Evolutionary conservation across 2,797 vertebrate genomes (phyloP).

Genomic region (Eulemur rubriventer): DNA sequence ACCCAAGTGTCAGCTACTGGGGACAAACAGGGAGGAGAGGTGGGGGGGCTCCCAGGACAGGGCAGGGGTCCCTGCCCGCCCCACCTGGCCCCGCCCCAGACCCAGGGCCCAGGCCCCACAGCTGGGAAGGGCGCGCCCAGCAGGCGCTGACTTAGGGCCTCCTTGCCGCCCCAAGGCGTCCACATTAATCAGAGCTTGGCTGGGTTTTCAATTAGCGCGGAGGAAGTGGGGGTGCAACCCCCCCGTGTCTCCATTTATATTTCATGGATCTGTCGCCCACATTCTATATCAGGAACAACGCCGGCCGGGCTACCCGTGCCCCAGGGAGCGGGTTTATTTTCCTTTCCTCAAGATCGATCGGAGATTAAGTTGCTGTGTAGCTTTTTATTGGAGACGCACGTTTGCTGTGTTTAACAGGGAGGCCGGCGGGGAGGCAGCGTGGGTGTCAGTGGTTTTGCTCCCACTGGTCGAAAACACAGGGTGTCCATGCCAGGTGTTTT

Average conservation of each 20-base stretch:
- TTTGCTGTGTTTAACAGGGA: constrained; percentile 23
- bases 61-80: not conserved
- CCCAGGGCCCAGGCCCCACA: not conserved
- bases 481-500: not conserved
- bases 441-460: not conserved
- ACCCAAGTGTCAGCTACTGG: not conserved
- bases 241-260: constrained; percentile 34
- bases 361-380: constrained; percentile 21
- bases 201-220: not conserved
- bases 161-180: not conserved
- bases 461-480: not conserved
- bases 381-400: not conserved
- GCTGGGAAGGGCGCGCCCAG: fast-evolving
- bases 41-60: not conserved
- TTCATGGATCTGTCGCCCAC: constrained; percentile 40
- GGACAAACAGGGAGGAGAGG: not conserved
- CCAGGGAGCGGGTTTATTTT: not conserved
- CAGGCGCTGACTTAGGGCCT: not conserved
- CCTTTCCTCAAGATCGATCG: not conserved
- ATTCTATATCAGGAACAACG: not conserved
- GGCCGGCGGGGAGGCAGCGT: not conserved
- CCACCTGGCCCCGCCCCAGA: not conserved
- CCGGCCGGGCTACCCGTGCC: not conserved
- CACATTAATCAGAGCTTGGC: not conserved
- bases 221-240: not conserved